These are phyloP conservation scores for Thalassoma bifasciatum DNA, from an alignment of 2,113 vertebrate species.

Conservation along the genomic window DNA sequence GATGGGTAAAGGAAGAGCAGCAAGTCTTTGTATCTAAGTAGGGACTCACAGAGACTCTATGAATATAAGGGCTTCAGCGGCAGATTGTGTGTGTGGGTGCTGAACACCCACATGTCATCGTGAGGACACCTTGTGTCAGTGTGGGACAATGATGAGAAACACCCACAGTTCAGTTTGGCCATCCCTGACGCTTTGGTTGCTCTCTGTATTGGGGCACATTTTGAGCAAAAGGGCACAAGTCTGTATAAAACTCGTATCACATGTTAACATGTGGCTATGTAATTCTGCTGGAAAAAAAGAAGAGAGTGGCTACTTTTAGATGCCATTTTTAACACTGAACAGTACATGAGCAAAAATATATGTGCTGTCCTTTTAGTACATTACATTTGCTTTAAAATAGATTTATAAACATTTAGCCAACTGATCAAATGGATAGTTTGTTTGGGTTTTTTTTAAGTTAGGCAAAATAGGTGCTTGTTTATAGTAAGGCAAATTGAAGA, in stretches of 20 bases:
- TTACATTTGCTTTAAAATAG: too few relatives aligned
- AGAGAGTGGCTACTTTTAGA: too few relatives aligned
- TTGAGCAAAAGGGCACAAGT: neutral
- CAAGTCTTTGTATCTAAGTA: slow-evolving; percentile 33
- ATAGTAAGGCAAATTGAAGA: too few relatives aligned
- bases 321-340: too few relatives aligned
- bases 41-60: slow-evolving; percentile 45
- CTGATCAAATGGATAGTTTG: too few relatives aligned
- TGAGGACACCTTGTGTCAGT: slow-evolving; percentile 32
- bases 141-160: slow-evolving; percentile 31
- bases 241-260: neutral
- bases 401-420: too few relatives aligned
- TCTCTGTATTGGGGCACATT: neutral
- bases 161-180: slow-evolving; percentile 15
- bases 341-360: too few relatives aligned
- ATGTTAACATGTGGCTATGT: too few relatives aligned
- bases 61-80: slow-evolving; percentile 64
- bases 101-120: slow-evolving; percentile 23
- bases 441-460: too few relatives aligned
- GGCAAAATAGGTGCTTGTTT: too few relatives aligned
- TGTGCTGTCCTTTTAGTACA: too few relatives aligned
- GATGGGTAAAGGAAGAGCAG: slow-evolving; percentile 37
- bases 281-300: neutral
- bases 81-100: slow-evolving; percentile 67
- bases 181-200: neutral